Percentiles rank a stretch among this genome's conserved stretches.
Conservation (phyloP, 2,797 vertebrate species). For the Spheniscus humboldti region DNA sequence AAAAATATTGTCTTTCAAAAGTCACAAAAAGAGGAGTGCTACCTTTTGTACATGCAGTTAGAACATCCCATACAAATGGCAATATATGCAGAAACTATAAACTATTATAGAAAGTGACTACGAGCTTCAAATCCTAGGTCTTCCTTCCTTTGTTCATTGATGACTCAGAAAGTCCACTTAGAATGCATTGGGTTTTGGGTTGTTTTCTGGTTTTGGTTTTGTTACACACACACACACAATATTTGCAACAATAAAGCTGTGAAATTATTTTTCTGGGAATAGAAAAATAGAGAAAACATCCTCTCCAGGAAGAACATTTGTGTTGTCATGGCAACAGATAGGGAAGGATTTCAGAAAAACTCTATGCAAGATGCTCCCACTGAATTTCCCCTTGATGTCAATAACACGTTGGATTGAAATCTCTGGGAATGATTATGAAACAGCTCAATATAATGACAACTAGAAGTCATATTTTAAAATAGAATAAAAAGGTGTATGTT, state of each 20-base stretch:
- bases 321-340: slow-evolving; percentile 19
- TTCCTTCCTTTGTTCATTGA: neutral
- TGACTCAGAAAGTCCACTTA: neutral
- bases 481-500: neutral
- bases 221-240: neutral
- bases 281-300: neutral
- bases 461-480: neutral
- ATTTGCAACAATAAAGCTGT: neutral
- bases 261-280: neutral
- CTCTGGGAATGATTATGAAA: neutral
- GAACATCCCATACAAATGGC: neutral
- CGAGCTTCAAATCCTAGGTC: neutral
- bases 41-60: neutral
- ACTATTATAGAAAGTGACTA: neutral
- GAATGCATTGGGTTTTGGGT: neutral
- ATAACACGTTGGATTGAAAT: neutral
- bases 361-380: neutral
- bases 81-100: neutral
- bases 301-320: neutral
- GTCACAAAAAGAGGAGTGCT: fast-evolving
- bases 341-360: slow-evolving; percentile 6
- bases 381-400: neutral
- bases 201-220: neutral
- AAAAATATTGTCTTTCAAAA: neutral
- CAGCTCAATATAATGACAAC: neutral